Percentiles rank a stretch among this genome's conserved stretches.
Evolutionary conservation across 53 echinoderm and acorn worm genomes (phyloP).

Genomic region (Henricia sp.): DNA sequence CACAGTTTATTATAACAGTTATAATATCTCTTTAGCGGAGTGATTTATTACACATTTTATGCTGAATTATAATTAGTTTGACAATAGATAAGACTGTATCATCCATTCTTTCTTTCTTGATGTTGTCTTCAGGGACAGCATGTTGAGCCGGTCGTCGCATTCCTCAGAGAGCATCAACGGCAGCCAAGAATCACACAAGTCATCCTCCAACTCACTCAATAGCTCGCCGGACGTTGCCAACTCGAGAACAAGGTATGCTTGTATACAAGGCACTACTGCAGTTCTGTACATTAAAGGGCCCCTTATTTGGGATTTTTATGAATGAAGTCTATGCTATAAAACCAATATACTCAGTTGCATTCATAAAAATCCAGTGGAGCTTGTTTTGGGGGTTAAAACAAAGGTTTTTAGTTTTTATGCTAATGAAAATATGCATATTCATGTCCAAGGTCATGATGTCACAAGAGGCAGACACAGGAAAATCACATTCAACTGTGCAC

Average conservation of each 20-base stretch:
- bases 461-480: too few relatives aligned
- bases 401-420: too few relatives aligned
- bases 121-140: slow-evolving; percentile 80
- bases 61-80: neutral
- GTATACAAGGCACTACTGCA: neutral
- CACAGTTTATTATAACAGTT: neutral
- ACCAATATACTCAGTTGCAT: too few relatives aligned
- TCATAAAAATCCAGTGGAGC: too few relatives aligned
- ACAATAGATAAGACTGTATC: neutral
- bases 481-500: too few relatives aligned
- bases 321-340: too few relatives aligned
- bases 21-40: too few relatives aligned
- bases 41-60: slow-evolving; percentile 2
- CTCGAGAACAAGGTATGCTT: slow-evolving; percentile 48
- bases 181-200: slow-evolving; percentile 97
- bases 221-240: slow-evolving; percentile 89
- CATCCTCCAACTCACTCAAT: slow-evolving; percentile 97
- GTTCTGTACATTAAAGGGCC: too few relatives aligned
- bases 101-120: neutral
- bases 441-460: too few relatives aligned
- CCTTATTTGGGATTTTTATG: too few relatives aligned
- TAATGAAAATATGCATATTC: too few relatives aligned
- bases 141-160: slow-evolving; percentile 94
- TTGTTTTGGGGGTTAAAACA: too few relatives aligned
- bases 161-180: slow-evolving; percentile 98